Conservation (phyloP, 2,797 vertebrate genomes). For the Sus cebifrons region DNA sequence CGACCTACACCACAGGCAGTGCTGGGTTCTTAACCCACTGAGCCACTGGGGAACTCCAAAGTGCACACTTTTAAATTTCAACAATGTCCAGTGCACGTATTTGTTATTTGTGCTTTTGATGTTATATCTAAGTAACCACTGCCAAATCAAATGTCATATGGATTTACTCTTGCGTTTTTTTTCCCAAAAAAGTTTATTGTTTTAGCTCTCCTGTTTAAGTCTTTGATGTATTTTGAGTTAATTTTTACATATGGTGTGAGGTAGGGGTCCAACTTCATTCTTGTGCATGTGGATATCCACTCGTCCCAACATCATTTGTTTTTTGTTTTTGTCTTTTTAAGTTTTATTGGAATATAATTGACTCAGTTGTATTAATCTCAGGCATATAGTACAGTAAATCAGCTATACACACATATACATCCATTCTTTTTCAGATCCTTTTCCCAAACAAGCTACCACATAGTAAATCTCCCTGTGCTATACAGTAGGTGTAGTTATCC, state of each 20-base stretch:
- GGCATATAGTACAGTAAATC: too few species aligned
- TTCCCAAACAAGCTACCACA: too few species aligned
- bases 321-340: too few species aligned
- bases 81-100: background rate
- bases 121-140: conserved; percentile 38
- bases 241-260: conserved; percentile 46
- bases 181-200: conserved; percentile 1
- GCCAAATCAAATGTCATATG: background rate
- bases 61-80: background rate
- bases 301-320: conserved; percentile 32
- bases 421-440: too few species aligned
- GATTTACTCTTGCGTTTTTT: background rate
- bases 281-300: background rate
- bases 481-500: too few species aligned
- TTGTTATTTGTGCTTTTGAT: background rate
- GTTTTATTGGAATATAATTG: too few species aligned
- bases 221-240: conserved; percentile 49
- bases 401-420: too few species aligned
- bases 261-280: background rate
- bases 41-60: too few species aligned
- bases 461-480: too few species aligned
- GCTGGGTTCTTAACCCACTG: too few species aligned
- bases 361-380: too few species aligned
- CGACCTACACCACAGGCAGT: too few species aligned
- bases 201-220: conserved; percentile 3